phyloP scores from a whole-genome alignment of 2,797 vertebrate species.

The Melanogrammus aeglefinus region DNA sequence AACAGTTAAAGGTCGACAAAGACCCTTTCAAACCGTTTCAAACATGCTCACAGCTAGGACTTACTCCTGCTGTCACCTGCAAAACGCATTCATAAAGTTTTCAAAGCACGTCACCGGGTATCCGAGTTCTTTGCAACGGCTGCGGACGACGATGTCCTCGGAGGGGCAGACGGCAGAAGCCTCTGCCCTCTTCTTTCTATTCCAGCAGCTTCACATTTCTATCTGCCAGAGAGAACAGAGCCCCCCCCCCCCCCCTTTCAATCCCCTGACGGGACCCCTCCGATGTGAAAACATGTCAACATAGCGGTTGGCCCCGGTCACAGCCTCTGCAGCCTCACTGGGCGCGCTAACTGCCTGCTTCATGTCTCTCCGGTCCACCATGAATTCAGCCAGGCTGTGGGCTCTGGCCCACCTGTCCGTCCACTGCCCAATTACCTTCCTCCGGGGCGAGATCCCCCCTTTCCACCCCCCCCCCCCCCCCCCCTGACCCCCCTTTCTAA shows the following conservation, averaged over 20 bases:
- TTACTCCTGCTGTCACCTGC: neutral
- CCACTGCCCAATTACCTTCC: conserved; percentile 66
- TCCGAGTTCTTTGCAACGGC: neutral
- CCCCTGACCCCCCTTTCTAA: conserved; percentile 39
- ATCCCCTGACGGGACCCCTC: conserved; percentile 6
- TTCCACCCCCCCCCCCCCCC: no score
- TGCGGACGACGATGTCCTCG: neutral
- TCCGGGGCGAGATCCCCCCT: conserved; percentile 50
- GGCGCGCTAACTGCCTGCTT: conserved; percentile 66
- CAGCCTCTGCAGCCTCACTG: conserved; percentile 58
- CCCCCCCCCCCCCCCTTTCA: conserved; percentile 29
- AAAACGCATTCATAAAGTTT: neutral
- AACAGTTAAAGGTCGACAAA: neutral
- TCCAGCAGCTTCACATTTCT: conserved; percentile 29
- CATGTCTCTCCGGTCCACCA: conserved; percentile 56
- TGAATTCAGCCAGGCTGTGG: conserved; percentile 56
- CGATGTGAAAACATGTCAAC: conserved; percentile 64
- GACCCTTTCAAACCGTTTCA: neutral
- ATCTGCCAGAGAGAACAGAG: conserved; percentile 30
- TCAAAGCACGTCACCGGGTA: neutral
- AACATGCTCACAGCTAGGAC: neutral
- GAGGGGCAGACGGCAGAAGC: neutral
- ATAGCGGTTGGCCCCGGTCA: conserved; percentile 53
- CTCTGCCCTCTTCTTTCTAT: neutral
- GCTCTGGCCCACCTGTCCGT: conserved; percentile 52